Base-by-base conservation (phyloP, 2,113 vertebrate species). In the Poicephalus gulielmi region DNA sequence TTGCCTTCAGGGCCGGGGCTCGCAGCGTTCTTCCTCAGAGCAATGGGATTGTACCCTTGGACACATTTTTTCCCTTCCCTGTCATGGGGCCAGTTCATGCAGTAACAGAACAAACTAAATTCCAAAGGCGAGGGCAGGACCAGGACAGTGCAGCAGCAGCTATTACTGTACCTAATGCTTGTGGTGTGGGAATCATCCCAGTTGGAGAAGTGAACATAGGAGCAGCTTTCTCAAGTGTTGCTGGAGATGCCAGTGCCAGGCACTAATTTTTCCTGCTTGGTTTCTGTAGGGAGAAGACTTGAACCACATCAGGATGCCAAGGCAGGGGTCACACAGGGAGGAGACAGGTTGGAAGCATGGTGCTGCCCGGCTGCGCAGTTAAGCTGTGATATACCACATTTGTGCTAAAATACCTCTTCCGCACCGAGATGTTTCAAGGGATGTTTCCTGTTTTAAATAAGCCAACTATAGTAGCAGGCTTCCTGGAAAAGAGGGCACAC, bases 391-490 rank as follows among this genome's bases (percentile, higher is more conserved):
- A 68, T 62, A 49, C 70, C 78, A 9, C 47, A 5, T 79, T 87
- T 49, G 70, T 89, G 67, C 81, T 87, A 7, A 76, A 83, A 95
- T 52, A 10, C 50, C 89, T 69, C 77, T 86, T 71, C 50, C 3
- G 0, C 88, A 23, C 24, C 74, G 5, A 31, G 63, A 12, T 9
- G 0, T 81, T 94, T 81, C 28, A 4, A 17, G 80, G 74, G 43
- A 90, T 39, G 74, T 73, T 91, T 94, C 80, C 83, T 86, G 69
- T n/a, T 84, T 78, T 64, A 89, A 93, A 46, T 31, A 11, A 92
- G 31, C 27, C 69, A 41, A 76, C 66, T 69, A 0, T 60, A 74
- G 92, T 47, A 41, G 47, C 73, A 43, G 69, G 41, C 81, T 91
- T 62, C 69, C 91, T 39, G 69, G 41, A 82, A 87, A 92, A 91